These are phyloP conservation scores for Alethe diademata DNA, from an alignment of 2,113 vertebrate species.

Conservation along the genomic window DNA sequence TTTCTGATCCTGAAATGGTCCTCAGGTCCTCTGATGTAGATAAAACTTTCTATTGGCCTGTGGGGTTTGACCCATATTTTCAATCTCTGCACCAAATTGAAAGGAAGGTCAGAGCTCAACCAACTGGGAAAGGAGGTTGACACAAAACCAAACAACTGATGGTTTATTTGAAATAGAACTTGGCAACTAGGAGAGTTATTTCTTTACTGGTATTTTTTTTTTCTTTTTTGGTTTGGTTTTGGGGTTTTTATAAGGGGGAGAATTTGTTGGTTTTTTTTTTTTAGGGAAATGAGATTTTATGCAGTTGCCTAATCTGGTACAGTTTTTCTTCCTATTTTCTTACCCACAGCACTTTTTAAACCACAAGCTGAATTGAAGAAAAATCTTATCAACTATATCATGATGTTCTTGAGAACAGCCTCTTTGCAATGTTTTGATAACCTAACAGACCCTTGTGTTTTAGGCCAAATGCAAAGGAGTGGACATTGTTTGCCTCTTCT, in stretches of 20 bases:
- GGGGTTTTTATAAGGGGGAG: not conserved
- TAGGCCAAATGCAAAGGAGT: not conserved
- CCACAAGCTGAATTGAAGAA: not conserved
- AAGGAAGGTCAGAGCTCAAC: not conserved
- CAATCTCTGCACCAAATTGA: not conserved
- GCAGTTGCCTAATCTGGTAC: not conserved
- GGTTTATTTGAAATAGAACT: not conserved
- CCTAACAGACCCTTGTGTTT: not conserved
- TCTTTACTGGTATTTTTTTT: fast-evolving
- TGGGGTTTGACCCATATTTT: not conserved
- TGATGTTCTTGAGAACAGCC: not conserved
- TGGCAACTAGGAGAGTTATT: not conserved
- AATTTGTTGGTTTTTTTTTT: not conserved
- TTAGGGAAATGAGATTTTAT: not conserved
- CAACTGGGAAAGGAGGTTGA: not conserved
- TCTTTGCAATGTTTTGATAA: not conserved
- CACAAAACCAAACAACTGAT: not conserved
- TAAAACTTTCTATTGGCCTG: not conserved
- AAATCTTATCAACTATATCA: not conserved
- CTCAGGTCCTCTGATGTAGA: not conserved
- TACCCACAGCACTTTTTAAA: not conserved
- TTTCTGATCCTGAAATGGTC: not conserved
- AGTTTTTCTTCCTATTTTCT: not conserved
- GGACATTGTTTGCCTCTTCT: not conserved
- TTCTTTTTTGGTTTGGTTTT: not conserved